Percentiles rank a stretch among this genome's conserved stretches.
These are phyloP conservation scores for Drosophila athabasca DNA, from an alignment of 1,140 invertebrate species.

Conservation along the genomic window DNA sequence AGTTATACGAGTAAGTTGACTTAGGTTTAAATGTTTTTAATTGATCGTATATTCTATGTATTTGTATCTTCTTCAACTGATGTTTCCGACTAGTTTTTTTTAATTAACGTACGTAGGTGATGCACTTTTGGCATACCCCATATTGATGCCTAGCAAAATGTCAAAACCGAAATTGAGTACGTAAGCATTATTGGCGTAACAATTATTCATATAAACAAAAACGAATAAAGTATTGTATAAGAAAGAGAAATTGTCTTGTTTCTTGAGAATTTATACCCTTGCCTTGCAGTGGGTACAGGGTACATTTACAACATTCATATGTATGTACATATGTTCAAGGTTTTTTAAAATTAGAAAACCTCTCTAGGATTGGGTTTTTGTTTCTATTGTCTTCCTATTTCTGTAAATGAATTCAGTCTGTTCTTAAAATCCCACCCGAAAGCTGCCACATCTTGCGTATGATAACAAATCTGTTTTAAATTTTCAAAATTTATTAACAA, in stretches of 20 bases:
- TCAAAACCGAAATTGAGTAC: slow-evolving; percentile 70
- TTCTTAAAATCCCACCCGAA: no score
- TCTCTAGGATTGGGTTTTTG: no score
- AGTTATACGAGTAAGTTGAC: slow-evolving; percentile 41
- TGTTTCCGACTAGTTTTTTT: slow-evolving; percentile 45
- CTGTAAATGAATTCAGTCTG: no score
- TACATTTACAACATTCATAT: neutral
- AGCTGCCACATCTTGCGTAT: no score
- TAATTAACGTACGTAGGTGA: slow-evolving; percentile 32
- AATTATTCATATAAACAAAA: slow-evolving; percentile 74
- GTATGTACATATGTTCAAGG: no score
- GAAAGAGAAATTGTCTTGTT: slow-evolving; percentile 23
- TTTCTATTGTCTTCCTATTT: no score
- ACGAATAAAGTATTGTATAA: slow-evolving; percentile 78
- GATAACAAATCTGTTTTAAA: slow-evolving; percentile 1
- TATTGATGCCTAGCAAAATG: slow-evolving; percentile 71
- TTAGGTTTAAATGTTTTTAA: slow-evolving; percentile 37
- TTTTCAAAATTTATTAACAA: slow-evolving; percentile 43
- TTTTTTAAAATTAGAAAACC: no score
- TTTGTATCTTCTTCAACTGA: slow-evolving; percentile 26
- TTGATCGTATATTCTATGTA: slow-evolving; percentile 14
- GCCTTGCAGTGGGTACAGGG: no score
- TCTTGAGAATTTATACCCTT: slow-evolving; percentile 1
- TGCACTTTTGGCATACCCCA: slow-evolving; percentile 62
- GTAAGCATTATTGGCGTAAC: slow-evolving; percentile 63